Conservation (phyloP, 2,113 vertebrate genomes). For the Meriones unguiculatus region DNA sequence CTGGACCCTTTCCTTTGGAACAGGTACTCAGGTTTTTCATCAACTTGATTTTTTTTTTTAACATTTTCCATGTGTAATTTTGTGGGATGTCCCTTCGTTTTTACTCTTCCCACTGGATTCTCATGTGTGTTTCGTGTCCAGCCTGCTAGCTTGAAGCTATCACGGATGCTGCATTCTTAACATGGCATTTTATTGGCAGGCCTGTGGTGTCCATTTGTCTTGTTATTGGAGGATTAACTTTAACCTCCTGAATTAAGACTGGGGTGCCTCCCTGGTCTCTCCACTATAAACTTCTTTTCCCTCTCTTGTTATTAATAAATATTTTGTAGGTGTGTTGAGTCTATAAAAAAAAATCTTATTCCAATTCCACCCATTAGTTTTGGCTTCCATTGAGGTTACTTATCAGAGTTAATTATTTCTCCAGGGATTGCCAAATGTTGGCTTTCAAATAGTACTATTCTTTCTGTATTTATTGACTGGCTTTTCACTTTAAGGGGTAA, state of each 20-base stretch:
- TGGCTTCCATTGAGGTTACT: background rate
- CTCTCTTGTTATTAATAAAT: slow-evolving; percentile 21
- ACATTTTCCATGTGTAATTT: background rate
- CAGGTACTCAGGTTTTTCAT: background rate
- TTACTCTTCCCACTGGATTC: slow-evolving; percentile 1
- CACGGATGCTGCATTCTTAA: background rate
- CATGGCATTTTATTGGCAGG: background rate
- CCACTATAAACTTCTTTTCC: background rate
- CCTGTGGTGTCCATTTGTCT: background rate
- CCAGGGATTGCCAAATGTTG: background rate
- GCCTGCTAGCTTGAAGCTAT: background rate
- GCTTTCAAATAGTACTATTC: slow-evolving; percentile 44
- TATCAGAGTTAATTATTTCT: background rate
- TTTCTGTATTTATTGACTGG: background rate
- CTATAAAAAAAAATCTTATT: slow-evolving; percentile 32
- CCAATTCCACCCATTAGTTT: background rate
- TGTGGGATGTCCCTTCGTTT: background rate
- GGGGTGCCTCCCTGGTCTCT: background rate
- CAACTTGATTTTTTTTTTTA: background rate
- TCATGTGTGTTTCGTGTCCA: background rate
- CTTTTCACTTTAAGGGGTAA: slow-evolving; percentile 32
- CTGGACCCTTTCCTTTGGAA: background rate
- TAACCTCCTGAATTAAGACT: slow-evolving; percentile 27
- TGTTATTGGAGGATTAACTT: slow-evolving; percentile 13
- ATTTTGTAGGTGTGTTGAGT: background rate